These are phyloP conservation scores for Resseliella maxima DNA, from an alignment of 2,888 invertebrate genomes.

Conservation along the genomic window DNA sequence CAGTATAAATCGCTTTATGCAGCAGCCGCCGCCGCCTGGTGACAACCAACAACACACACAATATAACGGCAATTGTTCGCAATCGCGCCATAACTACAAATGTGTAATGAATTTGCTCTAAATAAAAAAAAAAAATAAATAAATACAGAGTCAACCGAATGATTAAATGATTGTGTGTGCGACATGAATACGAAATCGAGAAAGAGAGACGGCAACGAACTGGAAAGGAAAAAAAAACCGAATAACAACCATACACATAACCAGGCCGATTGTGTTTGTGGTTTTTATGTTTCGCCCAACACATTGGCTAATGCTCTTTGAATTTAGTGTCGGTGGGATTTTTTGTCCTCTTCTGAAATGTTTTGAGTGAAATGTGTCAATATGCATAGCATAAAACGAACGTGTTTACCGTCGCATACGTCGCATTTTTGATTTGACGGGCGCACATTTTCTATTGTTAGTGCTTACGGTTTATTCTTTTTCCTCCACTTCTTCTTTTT, in stretches of 20 bases:
- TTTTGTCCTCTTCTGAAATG: neutral
- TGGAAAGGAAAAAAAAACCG: neutral
- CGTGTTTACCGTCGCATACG: neutral
- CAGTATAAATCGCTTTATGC: neutral
- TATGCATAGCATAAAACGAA: conserved; percentile 28
- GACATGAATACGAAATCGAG: conserved; percentile 43
- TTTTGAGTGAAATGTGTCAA: conserved; percentile 48
- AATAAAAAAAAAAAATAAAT: no score
- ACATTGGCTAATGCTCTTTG: conserved; percentile 43
- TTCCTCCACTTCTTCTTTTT: neutral
- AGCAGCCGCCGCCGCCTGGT: neutral
- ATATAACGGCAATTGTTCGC: conserved; percentile 40
- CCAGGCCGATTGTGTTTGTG: neutral
- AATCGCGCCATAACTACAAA: conserved; percentile 49
- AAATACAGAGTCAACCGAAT: conserved; percentile 49
- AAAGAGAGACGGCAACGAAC: neutral
- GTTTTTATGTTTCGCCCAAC: conserved; percentile 39
- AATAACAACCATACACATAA: neutral
- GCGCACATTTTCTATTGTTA: neutral
- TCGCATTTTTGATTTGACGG: conserved; percentile 34
- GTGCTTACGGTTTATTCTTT: neutral
- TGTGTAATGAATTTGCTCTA: conserved; percentile 51
- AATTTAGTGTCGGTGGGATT: neutral
- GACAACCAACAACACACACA: conserved; percentile 15
- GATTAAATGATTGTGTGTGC: conserved; percentile 51